Conservation (phyloP, 2,113 vertebrate genomes). For the Tauraco erythrolophus region DNA sequence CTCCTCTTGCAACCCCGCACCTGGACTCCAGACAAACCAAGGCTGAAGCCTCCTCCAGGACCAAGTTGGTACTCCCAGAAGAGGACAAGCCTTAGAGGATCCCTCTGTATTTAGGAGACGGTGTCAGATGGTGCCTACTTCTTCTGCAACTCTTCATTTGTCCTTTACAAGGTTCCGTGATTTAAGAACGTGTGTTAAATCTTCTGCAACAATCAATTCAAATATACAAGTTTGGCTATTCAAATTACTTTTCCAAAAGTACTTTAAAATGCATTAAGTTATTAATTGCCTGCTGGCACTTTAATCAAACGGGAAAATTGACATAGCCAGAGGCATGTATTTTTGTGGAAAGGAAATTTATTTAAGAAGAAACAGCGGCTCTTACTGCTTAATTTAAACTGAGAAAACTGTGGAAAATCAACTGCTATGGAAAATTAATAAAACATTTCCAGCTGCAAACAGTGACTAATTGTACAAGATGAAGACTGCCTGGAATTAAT, state of each 20-base stretch:
- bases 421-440: conserved; percentile 87
- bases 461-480: conserved; percentile 91
- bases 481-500: conserved; percentile 92
- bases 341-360: conserved; percentile 87
- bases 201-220: conserved; percentile 83
- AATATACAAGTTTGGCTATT: conserved; percentile 85
- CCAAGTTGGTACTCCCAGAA: background rate
- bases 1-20: background rate
- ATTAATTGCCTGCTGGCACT: conserved; percentile 89
- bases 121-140: background rate
- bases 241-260: conserved; percentile 88
- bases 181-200: conserved; percentile 79
- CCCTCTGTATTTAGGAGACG: background rate
- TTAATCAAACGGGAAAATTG: conserved; percentile 89
- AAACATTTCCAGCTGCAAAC: conserved; percentile 90
- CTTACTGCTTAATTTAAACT: conserved; percentile 89
- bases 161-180: conserved; percentile 78
- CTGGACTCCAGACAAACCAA: background rate
- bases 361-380: conserved; percentile 86
- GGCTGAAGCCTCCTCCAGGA: background rate
- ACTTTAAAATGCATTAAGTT: conserved; percentile 91
- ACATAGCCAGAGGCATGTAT: conserved; percentile 86
- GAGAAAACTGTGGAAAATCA: conserved; percentile 88
- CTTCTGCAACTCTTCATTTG: conserved; percentile 57
- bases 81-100: background rate